A percentile compares a stretch with the other conserved stretches of the same genome.
Evolutionary conservation across 1,140 invertebrate genomes (phyloP).

Genomic region (Rhizoglyphus robini): DNA sequence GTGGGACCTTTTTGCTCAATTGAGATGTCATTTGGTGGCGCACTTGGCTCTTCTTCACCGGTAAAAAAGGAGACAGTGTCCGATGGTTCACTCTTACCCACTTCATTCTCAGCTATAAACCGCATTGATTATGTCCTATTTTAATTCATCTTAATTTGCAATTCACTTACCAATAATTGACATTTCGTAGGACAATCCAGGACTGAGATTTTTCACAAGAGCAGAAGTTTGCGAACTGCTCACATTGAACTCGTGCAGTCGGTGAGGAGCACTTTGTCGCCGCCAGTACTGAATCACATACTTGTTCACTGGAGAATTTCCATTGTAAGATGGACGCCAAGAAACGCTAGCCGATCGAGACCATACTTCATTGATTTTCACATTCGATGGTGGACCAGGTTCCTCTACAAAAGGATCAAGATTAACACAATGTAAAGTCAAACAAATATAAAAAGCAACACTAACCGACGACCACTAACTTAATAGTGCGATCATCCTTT

Average conservation of each 20-base stretch:
- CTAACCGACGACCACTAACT: conserved; percentile 61
- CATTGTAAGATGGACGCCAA: conserved; percentile 85
- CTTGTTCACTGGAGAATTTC: conserved; percentile 76
- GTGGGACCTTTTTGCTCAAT: conserved; percentile 84
- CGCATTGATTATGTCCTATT: background rate
- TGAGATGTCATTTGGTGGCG: conserved; percentile 46
- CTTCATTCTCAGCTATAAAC: conserved; percentile 35
- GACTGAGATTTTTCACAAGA: conserved; percentile 32
- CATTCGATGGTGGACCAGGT: conserved; percentile 74
- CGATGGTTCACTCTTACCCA: conserved; percentile 61
- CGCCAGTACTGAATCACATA: conserved; percentile 82
- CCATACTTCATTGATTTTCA: conserved; percentile 81
- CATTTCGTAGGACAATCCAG: conserved; percentile 35
- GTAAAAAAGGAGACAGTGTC: conserved; percentile 64
- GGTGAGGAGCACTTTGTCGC: conserved; percentile 38
- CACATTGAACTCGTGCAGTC: conserved; percentile 26
- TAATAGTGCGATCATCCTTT: conserved; percentile 74
- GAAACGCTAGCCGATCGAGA: conserved; percentile 75
- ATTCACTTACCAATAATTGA: conserved; percentile 44
- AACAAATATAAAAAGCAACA: background rate
- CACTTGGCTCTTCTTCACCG: conserved; percentile 55
- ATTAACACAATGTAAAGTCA: background rate
- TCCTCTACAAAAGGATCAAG: conserved; percentile 47
- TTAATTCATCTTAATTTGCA: background rate
- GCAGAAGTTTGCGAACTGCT: conserved; percentile 27